Evolutionary conservation across 2,797 vertebrate species (phyloP), one percentile per base, ranked within the genome.

Genomic region (Rhinichthys osculus): DNA sequence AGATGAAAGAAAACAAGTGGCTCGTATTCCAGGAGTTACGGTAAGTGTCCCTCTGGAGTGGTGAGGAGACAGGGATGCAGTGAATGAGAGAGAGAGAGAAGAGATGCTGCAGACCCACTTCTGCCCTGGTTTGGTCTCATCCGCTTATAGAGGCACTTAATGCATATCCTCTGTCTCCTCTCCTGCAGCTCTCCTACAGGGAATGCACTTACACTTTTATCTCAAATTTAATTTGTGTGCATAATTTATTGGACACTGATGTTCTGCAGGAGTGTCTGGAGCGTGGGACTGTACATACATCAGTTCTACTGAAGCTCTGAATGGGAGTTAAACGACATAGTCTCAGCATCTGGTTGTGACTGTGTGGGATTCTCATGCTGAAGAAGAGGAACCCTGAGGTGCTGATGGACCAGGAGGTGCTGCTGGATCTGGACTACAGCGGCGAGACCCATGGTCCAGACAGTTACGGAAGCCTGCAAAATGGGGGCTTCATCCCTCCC

Each of bases 381-480:
- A 94, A 92, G 91, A 95, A 91, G 85, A 92, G 89, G 83, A 90
- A 92, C 69, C 92, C 92, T 0, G 95, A 94, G 87, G 85, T 84
- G 87, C 85, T 80, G 70, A 92, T 90, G 78, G 96, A 96, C 91
- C 91, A 93, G 52, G 93, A 96, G 82, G 92, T 94, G 81, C 93
- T 96, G 21, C 91, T 96, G 87, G 93, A 95, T 84, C 86, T 94
- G 88, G 93, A 94, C 79, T 88, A 89, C 27, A 87, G 88, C 23
- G 87, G 86, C 21, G 93, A 93, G 86, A 90, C 90, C 30, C 93
- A 93, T 23, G 89, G 80, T 35, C 87, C 92, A 38, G 93, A 95
- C 87, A 87, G 91, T 77, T 96, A 96, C 42, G 94, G 95, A 62
- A 94, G 92, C 70, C 79, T 96, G 74, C 92, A 92, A 77, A 95